phyloP scores from a whole-genome alignment of 1,140 invertebrate genomes.

The Ectropis grisescens region DNA sequence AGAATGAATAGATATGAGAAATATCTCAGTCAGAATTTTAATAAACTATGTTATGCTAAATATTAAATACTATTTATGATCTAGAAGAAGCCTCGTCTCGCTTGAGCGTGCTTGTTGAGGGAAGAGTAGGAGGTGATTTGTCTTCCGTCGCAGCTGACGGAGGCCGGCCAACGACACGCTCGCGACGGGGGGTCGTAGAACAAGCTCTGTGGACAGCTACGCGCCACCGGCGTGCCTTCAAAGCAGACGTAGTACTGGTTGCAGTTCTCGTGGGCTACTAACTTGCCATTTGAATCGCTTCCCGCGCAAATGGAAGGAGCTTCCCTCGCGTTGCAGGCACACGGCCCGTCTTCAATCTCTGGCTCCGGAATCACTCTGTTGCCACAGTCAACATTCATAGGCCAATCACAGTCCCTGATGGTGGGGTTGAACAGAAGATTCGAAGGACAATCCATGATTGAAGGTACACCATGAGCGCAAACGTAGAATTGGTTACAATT shows the following conservation, averaged over 20 bases:
- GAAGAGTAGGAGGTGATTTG: background rate
- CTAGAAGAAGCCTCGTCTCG: background rate
- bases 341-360: slow-evolving; percentile 1
- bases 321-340: slow-evolving; percentile 4
- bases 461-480: slow-evolving; percentile 19
- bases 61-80: too few relatives aligned
- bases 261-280: slow-evolving; percentile 6
- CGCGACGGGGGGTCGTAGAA: slow-evolving; percentile 1
- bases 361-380: slow-evolving; percentile 14
- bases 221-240: background rate
- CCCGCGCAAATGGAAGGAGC: slow-evolving; percentile 3
- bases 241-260: slow-evolving; percentile 6
- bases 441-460: slow-evolving; percentile 41
- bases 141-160: slow-evolving; percentile 7
- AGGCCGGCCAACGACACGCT: slow-evolving; percentile 7
- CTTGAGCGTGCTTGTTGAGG: slow-evolving; percentile 14
- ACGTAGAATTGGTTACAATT: slow-evolving; percentile 32
- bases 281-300: slow-evolving; percentile 1
- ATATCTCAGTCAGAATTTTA: too few relatives aligned
- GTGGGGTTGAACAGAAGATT: slow-evolving; percentile 70
- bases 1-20: too few relatives aligned
- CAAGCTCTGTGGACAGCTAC: background rate
- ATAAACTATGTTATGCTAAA: too few relatives aligned
- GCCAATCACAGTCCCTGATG: slow-evolving; percentile 72
- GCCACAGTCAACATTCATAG: slow-evolving; percentile 62